Base-by-base conservation (phyloP, 2,113 vertebrate species). In the rat (Rattus norvegicus) region DNA sequence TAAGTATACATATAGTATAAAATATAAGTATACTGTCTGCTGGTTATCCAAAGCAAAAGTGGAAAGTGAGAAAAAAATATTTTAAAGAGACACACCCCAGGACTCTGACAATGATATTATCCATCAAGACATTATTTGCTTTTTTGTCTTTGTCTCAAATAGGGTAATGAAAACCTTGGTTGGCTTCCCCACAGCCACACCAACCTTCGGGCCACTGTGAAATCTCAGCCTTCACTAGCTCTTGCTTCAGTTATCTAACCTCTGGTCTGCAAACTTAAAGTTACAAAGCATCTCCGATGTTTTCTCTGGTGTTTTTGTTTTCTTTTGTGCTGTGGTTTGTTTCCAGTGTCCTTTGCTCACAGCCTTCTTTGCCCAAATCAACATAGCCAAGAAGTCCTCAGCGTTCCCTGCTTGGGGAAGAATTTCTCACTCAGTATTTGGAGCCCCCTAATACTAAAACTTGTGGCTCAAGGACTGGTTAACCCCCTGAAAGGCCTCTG, bases 281-380 rank as follows among this genome's bases (percentile, higher is more conserved):
- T 94, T 91, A 96, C 65, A 67, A 47, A 73, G 75, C 17, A 61
- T 81, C 19, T 26, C 61, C 39, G 16, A 19, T 19, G 33, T 70
- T 92, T 79, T 63, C 94, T n/a, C 49, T 14, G 14, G 14, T 75
- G 79, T 93, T 93, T 93, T 54, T 79, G 84, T 95, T 94, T 73
- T 56, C 47, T 52, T 84, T 84, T 95, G 81, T 63, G 43, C 70
- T 88, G 72, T 69, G 91, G 88, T 88, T 80, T 90, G 77, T 80
- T 90, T 95, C 93, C 77, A 43, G 94, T 80, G 81, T 52, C 63
- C 26, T 17, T 90, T 61, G 49, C n/a, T 43, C 56, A 94, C 30
- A 63, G 26, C 24, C 86, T 83, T 67, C 65, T 88, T 70, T 73
- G 12, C 30, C 77, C 80, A 93, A 65, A 76, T 30, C 91, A 52